These are phyloP conservation scores for Hippocampus comes DNA, from an alignment of 2,113 vertebrate genomes.

Conservation along the genomic window DNA sequence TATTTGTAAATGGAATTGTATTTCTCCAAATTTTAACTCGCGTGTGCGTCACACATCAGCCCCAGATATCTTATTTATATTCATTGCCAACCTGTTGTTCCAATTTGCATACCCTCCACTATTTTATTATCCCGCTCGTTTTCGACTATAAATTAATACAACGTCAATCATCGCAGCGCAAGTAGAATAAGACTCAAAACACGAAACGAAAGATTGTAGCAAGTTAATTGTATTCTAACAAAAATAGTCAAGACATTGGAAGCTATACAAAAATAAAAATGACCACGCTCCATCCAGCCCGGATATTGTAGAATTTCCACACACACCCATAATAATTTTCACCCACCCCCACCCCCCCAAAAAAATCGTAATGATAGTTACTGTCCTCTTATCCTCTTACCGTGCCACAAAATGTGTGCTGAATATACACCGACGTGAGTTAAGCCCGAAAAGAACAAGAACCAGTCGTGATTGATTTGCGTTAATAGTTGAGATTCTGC, in stretches of 20 bases:
- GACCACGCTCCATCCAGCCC: conserved; percentile 77
- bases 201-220: conserved; percentile 72
- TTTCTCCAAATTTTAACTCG: no score
- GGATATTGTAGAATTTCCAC: conserved; percentile 75
- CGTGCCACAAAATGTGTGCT: conserved; percentile 74
- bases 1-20: no score
- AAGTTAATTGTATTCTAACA: conserved; percentile 98
- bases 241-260: conserved; percentile 93
- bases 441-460: conserved; percentile 31
- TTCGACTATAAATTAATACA: conserved; percentile 18
- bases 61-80: conserved; percentile 35
- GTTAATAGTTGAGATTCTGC: conserved; percentile 97
- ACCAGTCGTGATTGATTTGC: conserved; percentile 69
- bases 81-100: conserved; percentile 64
- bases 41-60: background rate
- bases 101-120: conserved; percentile 46
- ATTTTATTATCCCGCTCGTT: conserved; percentile 30
- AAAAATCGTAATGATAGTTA: conserved; percentile 71
- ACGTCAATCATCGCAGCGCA: background rate
- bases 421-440: conserved; percentile 65
- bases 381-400: conserved; percentile 52
- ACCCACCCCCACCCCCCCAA: conserved; percentile 52
- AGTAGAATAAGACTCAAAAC: conserved; percentile 48
- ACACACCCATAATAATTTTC: conserved; percentile 72
- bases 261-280: conserved; percentile 98